phyloP scores from a whole-genome alignment of 2,888 invertebrate species.

The Orchesella flavescens region DNA sequence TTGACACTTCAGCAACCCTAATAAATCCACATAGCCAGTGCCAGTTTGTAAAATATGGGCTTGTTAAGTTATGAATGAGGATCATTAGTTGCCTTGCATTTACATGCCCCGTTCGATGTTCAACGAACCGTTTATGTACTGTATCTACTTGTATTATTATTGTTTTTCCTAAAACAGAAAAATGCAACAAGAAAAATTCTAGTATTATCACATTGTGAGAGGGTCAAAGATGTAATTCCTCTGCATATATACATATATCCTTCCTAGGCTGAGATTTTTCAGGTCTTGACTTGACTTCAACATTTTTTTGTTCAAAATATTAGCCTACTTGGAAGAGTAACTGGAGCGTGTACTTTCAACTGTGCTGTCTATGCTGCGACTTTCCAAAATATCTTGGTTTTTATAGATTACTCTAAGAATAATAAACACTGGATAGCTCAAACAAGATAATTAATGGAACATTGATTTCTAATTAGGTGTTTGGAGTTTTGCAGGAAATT shows the following conservation, averaged over 20 bases:
- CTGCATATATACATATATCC: too few species aligned
- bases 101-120: constrained; percentile 7
- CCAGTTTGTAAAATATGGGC: constrained; percentile 22
- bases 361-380: too few species aligned
- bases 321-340: not conserved
- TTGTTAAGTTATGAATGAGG: constrained; percentile 47
- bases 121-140: constrained; percentile 4
- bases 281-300: too few species aligned
- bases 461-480: constrained; percentile 50
- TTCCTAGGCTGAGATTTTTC: not conserved
- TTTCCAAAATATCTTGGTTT: not conserved
- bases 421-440: constrained; percentile 11
- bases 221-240: not conserved
- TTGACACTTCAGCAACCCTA: constrained; percentile 43
- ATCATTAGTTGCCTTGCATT: constrained; percentile 35
- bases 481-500: not conserved
- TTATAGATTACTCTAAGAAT: constrained; percentile 6
- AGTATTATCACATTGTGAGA: not conserved
- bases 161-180: not conserved
- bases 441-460: constrained; percentile 32
- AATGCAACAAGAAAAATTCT: not conserved
- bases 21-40: not conserved
- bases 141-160: not conserved
- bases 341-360: not conserved
- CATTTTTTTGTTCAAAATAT: too few species aligned